Percentiles rank a stretch among this genome's conserved stretches.
Evolutionary conservation across 2,888 invertebrate species (phyloP).

Genomic region (Protophormia terraenovae): DNA sequence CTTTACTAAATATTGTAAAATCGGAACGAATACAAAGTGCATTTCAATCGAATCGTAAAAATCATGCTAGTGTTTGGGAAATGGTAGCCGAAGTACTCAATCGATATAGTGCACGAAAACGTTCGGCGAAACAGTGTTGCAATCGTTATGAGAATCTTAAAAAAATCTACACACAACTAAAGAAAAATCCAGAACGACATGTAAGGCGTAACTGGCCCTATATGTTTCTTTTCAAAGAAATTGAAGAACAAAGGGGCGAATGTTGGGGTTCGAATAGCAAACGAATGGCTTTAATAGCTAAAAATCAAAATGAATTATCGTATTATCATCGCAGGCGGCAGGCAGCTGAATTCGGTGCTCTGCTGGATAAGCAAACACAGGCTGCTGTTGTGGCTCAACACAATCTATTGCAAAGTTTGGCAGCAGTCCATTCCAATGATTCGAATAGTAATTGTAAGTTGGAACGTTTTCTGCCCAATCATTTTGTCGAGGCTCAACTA

Average conservation of each 20-base stretch:
- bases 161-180: constrained; percentile 80
- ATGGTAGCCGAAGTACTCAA: constrained; percentile 81
- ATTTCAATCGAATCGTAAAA: constrained; percentile 81
- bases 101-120: constrained; percentile 79
- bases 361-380: constrained; percentile 76
- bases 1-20: constrained; percentile 80
- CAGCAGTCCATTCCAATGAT: constrained; percentile 75
- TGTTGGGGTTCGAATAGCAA: constrained; percentile 81
- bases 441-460: constrained; percentile 76
- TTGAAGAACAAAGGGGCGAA: constrained; percentile 81
- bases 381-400: constrained; percentile 69
- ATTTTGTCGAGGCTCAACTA: constrained; percentile 80
- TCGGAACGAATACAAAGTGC: constrained; percentile 81
- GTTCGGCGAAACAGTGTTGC: constrained; percentile 80
- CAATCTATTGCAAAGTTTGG: constrained; percentile 74
- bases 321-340: constrained; percentile 80
- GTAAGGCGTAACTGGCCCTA: constrained; percentile 81
- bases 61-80: constrained; percentile 81
- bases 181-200: constrained; percentile 80
- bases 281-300: constrained; percentile 77
- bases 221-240: constrained; percentile 80
- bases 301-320: constrained; percentile 79
- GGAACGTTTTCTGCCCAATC: constrained; percentile 79
- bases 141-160: constrained; percentile 81
- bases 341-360: constrained; percentile 76